Conservation (phyloP, 2,113 vertebrate genomes). For the Oryzias melastigma region DNA sequence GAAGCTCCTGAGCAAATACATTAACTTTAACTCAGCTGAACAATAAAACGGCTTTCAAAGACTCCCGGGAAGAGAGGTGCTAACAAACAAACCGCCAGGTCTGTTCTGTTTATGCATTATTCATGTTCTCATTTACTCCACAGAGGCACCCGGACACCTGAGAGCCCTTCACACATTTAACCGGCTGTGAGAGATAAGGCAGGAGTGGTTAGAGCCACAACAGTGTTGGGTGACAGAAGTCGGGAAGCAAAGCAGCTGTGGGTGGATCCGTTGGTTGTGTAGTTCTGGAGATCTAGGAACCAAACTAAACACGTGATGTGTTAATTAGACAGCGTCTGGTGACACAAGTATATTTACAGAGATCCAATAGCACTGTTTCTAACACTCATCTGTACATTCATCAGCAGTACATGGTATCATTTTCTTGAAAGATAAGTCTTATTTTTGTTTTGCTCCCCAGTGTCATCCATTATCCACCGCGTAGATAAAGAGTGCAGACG, state of each 20-base stretch:
- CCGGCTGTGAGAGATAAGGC: slow-evolving; percentile 42
- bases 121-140: slow-evolving; percentile 48
- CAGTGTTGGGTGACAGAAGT: slow-evolving; percentile 2
- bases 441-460: no score
- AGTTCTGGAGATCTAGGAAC: no score
- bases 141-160: slow-evolving; percentile 28
- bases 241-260: no score
- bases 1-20: not conserved
- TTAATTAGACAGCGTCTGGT: not conserved
- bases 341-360: not conserved
- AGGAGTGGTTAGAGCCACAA: slow-evolving; percentile 1
- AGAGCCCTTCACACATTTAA: slow-evolving; percentile 52
- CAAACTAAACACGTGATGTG: no score
- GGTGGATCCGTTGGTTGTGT: no score
- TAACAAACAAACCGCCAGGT: slow-evolving; percentile 40
- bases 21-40: not conserved
- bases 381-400: not conserved
- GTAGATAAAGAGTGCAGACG: slow-evolving; percentile 3
- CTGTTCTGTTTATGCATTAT: slow-evolving; percentile 52
- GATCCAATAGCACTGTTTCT: not conserved
- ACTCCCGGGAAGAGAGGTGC: slow-evolving; percentile 36
- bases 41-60: slow-evolving; percentile 27
- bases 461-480: slow-evolving; percentile 1
- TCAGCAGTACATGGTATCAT: no score
- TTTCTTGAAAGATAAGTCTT: no score